Conservation (phyloP, 1,140 invertebrate genomes). For the Forficula auricularia region DNA sequence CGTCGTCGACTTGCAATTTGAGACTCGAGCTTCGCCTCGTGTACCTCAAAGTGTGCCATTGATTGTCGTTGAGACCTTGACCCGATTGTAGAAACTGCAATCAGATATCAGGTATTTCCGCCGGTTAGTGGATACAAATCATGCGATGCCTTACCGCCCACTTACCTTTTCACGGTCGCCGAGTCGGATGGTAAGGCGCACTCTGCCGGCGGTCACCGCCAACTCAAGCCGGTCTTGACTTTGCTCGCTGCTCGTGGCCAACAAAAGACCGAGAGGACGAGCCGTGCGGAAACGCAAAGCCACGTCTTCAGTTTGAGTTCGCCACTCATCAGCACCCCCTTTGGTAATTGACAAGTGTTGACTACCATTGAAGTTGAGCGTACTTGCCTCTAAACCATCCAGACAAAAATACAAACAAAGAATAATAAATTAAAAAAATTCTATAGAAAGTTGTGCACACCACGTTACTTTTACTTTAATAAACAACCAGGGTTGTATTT, state of each 20-base stretch:
- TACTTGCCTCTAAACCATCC: slow-evolving; percentile 70
- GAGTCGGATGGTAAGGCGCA: slow-evolving; percentile 62
- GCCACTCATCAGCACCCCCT: slow-evolving; percentile 51
- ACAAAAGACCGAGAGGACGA: slow-evolving; percentile 48
- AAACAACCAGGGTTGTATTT: no score
- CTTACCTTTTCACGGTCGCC: slow-evolving; percentile 70
- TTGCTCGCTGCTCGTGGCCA: slow-evolving; percentile 56
- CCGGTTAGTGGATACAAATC: not conserved
- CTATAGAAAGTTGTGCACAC: no score
- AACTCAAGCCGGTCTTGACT: slow-evolving; percentile 66
- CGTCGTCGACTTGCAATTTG: slow-evolving; percentile 69
- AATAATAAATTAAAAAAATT: no score
- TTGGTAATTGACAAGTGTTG: slow-evolving; percentile 60
- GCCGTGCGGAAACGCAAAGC: slow-evolving; percentile 72
- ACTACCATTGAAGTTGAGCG: slow-evolving; percentile 70
- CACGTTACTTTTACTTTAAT: no score
- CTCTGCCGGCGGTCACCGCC: slow-evolving; percentile 58
- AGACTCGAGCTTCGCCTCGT: slow-evolving; percentile 65
- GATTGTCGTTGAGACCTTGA: slow-evolving; percentile 73
- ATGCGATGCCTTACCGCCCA: not conserved
- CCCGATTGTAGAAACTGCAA: slow-evolving; percentile 64
- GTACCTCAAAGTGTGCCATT: slow-evolving; percentile 83
- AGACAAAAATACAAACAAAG: slow-evolving; percentile 6
- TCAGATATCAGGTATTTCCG: slow-evolving; percentile 13
- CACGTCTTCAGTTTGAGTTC: slow-evolving; percentile 83